Conservation (phyloP, 2,797 vertebrate genomes). For the Muscicapa striata region DNA sequence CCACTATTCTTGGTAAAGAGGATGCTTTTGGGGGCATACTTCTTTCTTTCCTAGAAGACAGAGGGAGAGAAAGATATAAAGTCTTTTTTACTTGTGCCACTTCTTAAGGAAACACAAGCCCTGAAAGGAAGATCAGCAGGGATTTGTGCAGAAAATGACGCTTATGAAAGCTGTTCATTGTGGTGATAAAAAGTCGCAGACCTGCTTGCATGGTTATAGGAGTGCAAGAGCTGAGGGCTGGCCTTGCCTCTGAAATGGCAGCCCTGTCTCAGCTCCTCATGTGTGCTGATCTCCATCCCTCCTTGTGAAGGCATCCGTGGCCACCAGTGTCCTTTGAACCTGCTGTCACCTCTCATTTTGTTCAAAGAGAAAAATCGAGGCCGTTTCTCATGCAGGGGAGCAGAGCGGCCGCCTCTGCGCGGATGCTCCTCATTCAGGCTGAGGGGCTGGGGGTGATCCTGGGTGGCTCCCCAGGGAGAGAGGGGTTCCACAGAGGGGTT, state of each 20-base stretch:
- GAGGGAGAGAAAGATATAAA: rapidly evolving
- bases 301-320: background rate
- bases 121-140: background rate
- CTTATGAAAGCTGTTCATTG: background rate
- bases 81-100: background rate
- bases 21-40: background rate
- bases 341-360: background rate
- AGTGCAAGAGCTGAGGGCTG: background rate
- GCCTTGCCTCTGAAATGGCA: background rate
- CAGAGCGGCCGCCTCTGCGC: background rate
- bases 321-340: background rate
- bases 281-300: background rate
- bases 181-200: slow-evolving; percentile 1
- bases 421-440: rapidly evolving
- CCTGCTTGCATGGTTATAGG: background rate
- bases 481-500: background rate
- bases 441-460: rapidly evolving
- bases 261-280: background rate
- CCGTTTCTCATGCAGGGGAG: background rate
- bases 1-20: background rate
- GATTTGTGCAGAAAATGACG: background rate
- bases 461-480: background rate
- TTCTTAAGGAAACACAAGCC: background rate
- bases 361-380: background rate
- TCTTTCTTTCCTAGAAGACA: background rate